Base-by-base conservation (phyloP, 2,797 vertebrate genomes). In the Cirrhinus mrigala region DNA sequence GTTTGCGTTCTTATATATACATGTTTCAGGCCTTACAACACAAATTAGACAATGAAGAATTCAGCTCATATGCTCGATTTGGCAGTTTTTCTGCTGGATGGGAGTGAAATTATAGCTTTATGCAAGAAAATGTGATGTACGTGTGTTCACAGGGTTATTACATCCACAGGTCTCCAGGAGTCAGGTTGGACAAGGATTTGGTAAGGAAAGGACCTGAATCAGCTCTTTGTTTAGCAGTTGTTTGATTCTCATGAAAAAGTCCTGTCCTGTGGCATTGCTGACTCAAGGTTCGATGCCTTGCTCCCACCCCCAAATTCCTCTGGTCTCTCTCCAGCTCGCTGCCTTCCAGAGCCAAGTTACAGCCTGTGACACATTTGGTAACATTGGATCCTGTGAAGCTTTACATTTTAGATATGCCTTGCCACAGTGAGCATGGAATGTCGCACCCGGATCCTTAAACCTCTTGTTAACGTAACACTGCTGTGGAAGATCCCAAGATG, bases 231-330 rank as follows among this genome's bases (percentile, higher is more conserved):
- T 89, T 90, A 66, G 54, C 24, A 90, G 91, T 92, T 85, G 90
- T 93, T 94, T 93, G 91, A 85, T 93, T 94, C 90, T 84, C 92
- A 91, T 92, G 92, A 94, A 92, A 94, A 87, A 89, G 85, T 90
- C 33, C 33, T 79, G 87, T 87, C 90, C 70, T 91, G 71, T 81
- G 91, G 91, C 77, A 84, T 91, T 93, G 94, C 93, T 89, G 92
- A 95, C 93, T 94, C 93, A 93, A 91, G 73, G 68, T 85, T 88
- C 9, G 52, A 84, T 84, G 73, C 91, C 90, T 92, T 16, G 68
- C 58, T 66, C 70, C 81, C 8, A 79, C 85, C 85, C 62, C 83
- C 40, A 80, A 73, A 83, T 82, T 81, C n/a, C 84, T 88, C 87
- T 88, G 90, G 68, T 77, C 33, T 58, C 74, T 40, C 52, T 74